Conservation (phyloP, 2,113 vertebrate genomes). For the Dipodomys spectabilis region DNA sequence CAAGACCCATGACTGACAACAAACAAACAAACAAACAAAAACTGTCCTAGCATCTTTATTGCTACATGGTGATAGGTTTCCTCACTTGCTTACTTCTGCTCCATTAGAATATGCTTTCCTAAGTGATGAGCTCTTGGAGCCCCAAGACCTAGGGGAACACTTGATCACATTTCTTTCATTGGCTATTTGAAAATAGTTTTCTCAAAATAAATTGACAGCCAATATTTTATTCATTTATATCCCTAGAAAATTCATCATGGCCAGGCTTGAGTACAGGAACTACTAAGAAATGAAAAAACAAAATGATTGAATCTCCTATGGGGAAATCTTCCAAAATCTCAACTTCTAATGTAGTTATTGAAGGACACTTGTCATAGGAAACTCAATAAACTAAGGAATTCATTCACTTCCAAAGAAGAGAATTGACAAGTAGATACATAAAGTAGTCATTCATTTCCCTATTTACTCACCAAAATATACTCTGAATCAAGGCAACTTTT, state of each 20-base stretch:
- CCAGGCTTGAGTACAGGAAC: not conserved
- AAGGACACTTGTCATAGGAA: not conserved
- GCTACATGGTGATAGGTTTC: not conserved
- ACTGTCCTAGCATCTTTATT: not conserved
- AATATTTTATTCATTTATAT: not conserved
- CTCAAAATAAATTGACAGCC: not conserved
- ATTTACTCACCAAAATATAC: not conserved
- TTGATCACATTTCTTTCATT: not conserved
- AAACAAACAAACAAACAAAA: no score
- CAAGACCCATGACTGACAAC: no score
- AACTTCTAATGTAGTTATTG: not conserved
- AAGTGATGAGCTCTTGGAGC: not conserved
- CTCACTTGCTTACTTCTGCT: not conserved
- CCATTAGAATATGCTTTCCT: not conserved
- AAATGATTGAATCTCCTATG: not conserved
- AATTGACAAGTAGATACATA: not conserved
- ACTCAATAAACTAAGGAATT: not conserved
- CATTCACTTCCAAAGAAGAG: not conserved
- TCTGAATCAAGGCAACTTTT: not conserved
- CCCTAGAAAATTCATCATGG: not conserved
- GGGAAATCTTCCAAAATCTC: not conserved
- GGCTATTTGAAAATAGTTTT: slow-evolving; percentile 20
- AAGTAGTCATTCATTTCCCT: no score
- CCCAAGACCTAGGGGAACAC: not conserved
- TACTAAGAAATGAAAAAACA: slow-evolving; percentile 15